phyloP scores from a whole-genome alignment of 2,797 vertebrate genomes.

The Peromyscus nudipes region DNA sequence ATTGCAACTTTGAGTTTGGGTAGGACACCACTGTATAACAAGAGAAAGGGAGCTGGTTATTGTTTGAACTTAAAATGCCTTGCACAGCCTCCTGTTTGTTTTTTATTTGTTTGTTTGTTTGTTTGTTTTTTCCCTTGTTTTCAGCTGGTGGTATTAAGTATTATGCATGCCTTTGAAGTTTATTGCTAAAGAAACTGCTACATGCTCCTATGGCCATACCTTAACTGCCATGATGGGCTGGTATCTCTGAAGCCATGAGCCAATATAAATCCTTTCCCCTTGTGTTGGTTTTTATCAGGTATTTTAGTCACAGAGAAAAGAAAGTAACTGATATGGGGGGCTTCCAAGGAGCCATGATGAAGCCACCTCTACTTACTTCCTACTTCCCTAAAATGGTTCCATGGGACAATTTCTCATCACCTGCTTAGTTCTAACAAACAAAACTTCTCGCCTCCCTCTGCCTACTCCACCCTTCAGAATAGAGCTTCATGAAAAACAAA shows the following conservation, averaged over 20 bases:
- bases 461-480: neutral
- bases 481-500: neutral
- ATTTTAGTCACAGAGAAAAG: neutral
- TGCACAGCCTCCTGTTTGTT: neutral
- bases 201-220: neutral
- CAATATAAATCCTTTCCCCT: neutral
- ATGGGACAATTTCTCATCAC: neutral
- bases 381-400: neutral
- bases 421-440: neutral
- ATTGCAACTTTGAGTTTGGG: neutral
- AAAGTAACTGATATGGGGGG: neutral
- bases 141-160: neutral
- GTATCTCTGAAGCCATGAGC: neutral
- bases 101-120: too few relatives aligned
- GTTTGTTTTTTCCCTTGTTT: neutral
- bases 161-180: neutral
- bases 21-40: neutral
- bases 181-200: neutral
- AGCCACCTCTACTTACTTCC: neutral
- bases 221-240: neutral
- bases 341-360: neutral
- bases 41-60: neutral
- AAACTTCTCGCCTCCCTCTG: neutral
- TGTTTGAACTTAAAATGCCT: neutral
- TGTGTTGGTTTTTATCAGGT: neutral